These are phyloP conservation scores for Drosophila setifemur DNA, from an alignment of 1,140 invertebrate genomes.

Conservation along the genomic window DNA sequence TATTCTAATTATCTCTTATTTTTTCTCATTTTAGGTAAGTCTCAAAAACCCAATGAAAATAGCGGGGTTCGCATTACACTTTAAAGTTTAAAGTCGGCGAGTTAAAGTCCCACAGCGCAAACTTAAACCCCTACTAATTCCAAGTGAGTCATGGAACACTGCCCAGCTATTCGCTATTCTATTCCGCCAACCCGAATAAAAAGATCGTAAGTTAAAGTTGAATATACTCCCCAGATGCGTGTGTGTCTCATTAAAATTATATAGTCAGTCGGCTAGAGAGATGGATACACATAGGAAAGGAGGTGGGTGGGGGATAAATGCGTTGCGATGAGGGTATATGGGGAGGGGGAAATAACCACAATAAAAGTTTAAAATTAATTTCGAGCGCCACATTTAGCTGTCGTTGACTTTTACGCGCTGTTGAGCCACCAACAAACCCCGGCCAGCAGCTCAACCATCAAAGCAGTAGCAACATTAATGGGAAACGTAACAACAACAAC, in stretches of 20 bases:
- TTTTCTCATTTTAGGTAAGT: slow-evolving; percentile 62
- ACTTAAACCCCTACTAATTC: slow-evolving; percentile 18
- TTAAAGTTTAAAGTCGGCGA: background rate
- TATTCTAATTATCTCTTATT: slow-evolving; percentile 2
- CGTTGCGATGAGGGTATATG: slow-evolving; percentile 2
- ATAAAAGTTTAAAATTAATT: slow-evolving; percentile 72
- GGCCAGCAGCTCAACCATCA: slow-evolving; percentile 8
- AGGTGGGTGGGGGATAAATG: background rate
- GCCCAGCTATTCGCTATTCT: slow-evolving; percentile 16
- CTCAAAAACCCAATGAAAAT: slow-evolving; percentile 7
- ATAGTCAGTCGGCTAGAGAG: slow-evolving; percentile 17
- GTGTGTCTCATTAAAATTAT: slow-evolving; percentile 67
- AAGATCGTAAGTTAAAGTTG: slow-evolving; percentile 66
- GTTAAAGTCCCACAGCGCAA: slow-evolving; percentile 11
- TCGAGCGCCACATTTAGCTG: slow-evolving; percentile 71
- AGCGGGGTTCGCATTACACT: slow-evolving; percentile 7
- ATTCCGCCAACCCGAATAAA: slow-evolving; percentile 6
- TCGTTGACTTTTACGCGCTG: slow-evolving; percentile 79
- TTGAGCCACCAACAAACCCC: slow-evolving; percentile 46
- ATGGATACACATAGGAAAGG: no score
- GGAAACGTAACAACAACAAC: background rate
- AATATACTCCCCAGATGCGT: slow-evolving; percentile 42
- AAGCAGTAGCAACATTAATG: slow-evolving; percentile 15
- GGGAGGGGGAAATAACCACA: slow-evolving; percentile 54
- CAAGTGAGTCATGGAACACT: slow-evolving; percentile 54